Evolutionary conservation across 2,797 vertebrate species (phyloP), one percentile per base, ranked within the genome.

Genomic region (Lophius americanus): DNA sequence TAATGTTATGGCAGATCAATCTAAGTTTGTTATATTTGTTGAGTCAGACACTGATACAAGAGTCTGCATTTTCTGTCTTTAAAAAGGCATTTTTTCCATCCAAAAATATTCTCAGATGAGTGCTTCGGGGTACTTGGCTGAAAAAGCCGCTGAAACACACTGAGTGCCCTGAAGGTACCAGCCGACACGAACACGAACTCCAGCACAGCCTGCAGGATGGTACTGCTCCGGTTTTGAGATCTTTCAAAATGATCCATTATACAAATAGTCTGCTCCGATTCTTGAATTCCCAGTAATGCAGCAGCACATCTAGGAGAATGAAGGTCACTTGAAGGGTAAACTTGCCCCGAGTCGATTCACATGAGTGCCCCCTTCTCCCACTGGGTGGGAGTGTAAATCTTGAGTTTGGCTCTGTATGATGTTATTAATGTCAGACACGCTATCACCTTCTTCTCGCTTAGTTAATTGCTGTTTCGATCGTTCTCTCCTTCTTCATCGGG

Each of bases 401-500:
- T 85, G 83, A 90, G 83, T 85, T 79, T 83, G 78, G 81, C 87
- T 78, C 85, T 78, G 68, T 75, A 79, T 76, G 87, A 89, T 87
- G 88, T 89, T 91, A 91, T 91, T 91, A 91, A 91, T 91, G 89
- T 89, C 78, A 73, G 83, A 60, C 68, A 23, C 47, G 60, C 81
- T 77, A 82, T 87, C 88, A 81, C 85, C 76, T 79, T 84, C 82
- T 81, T 77, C 79, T 68, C 52, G 74, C 68, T 78, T 82, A 73
- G 84, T 90, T 93, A 92, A 93, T 91, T 92, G 85, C 83, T 12
- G 55, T 72, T 91, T 92, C 80, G 73, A 82, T 90, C 75, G 67
- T 49, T 80, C 67, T 52, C 75, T 51, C 71, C 78, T 69, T 72
- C 68, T 72, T 73, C 77, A 60, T 83, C 82, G 68, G 54, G 60